Conservation (phyloP, 2,888 invertebrate species). For the Therioaphis trifolii region DNA sequence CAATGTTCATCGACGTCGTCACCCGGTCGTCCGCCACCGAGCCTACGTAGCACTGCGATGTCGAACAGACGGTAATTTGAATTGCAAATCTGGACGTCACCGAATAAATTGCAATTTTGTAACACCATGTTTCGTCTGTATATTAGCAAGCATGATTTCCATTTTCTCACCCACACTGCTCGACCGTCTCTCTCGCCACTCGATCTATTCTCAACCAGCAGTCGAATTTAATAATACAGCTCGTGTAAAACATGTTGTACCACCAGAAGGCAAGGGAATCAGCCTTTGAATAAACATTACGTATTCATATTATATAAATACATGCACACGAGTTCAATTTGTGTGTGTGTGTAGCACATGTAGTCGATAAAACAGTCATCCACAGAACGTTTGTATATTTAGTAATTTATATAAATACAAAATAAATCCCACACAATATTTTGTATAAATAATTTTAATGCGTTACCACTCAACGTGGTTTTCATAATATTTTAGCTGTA, state of each 20-base stretch:
- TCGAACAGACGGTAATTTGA: conserved; percentile 31
- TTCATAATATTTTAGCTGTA: no score
- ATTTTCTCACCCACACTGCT: neutral
- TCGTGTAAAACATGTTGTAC: conserved; percentile 12
- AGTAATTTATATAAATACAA: no score
- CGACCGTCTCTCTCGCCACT: neutral
- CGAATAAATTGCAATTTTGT: conserved; percentile 42
- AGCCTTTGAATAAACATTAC: conserved; percentile 4
- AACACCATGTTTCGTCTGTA: neutral
- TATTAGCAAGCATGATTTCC: neutral
- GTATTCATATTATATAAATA: neutral
- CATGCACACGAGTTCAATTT: no score
- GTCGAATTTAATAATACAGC: conserved; percentile 1
- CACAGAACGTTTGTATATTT: no score
- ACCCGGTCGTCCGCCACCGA: neutral
- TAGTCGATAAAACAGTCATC: no score
- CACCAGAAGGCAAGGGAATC: neutral
- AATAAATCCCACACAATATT: no score
- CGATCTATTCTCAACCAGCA: neutral
- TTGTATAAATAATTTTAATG: no score
- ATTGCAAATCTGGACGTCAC: conserved; percentile 36
- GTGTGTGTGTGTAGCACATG: no score
- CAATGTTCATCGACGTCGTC: no score
- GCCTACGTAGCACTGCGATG: neutral
- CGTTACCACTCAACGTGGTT: no score